Percentiles rank a stretch among this genome's conserved stretches.
Evolutionary conservation across 2,113 vertebrate species (phyloP).

Genomic region (Malurus cyaneus): DNA sequence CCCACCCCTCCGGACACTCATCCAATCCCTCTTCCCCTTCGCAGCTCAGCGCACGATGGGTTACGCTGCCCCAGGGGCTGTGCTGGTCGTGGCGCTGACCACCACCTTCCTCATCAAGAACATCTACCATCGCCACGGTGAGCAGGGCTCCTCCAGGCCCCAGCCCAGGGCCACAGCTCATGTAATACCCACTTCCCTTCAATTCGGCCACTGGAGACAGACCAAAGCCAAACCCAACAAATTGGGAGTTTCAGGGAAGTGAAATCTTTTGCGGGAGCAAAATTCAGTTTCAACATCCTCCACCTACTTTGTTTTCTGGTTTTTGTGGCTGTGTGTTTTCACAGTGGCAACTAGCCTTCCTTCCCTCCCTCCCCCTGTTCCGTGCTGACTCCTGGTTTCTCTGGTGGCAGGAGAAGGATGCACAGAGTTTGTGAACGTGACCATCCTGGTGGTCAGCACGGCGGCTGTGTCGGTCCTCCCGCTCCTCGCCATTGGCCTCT

Average conservation of each 20-base stretch:
- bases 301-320: fast-evolving
- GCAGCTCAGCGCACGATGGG: slow-evolving; percentile 5
- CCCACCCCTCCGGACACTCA: fast-evolving
- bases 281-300: background rate
- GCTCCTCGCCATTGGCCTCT: slow-evolving; percentile 17
- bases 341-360: fast-evolving
- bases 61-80: background rate
- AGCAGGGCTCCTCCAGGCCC: background rate
- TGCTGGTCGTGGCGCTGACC: background rate
- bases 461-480: background rate
- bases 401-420: background rate
- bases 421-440: fast-evolving
- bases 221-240: background rate
- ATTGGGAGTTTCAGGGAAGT: fast-evolving
- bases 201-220: fast-evolving
- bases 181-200: fast-evolving
- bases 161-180: fast-evolving
- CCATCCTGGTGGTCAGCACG: background rate
- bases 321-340: background rate
- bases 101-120: background rate
- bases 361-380: background rate
- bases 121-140: slow-evolving; percentile 18
- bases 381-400: fast-evolving
- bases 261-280: background rate
- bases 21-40: fast-evolving